These are phyloP conservation scores for Nephrotoma appendiculata DNA, from an alignment of 2,888 invertebrate species.

Conservation along the genomic window DNA sequence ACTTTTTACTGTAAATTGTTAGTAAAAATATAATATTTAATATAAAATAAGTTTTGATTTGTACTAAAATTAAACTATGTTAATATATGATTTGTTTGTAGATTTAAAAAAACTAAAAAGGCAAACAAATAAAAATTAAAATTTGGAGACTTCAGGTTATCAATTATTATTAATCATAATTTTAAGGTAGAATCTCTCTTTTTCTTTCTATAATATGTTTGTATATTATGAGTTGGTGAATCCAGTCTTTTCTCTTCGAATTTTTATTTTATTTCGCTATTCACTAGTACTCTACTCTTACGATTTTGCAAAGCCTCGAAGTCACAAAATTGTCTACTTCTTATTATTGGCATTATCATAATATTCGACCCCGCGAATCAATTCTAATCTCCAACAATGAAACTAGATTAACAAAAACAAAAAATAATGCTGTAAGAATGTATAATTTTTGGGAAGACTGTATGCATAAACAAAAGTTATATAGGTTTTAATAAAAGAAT, in stretches of 20 bases:
- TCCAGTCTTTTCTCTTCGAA: background rate
- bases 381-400: background rate
- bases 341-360: background rate
- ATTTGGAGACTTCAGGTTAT: background rate
- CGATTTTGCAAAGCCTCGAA: background rate
- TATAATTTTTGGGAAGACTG: background rate
- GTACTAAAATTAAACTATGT: background rate
- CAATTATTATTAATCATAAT: background rate
- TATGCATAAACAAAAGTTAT: background rate
- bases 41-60: background rate
- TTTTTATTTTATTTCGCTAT: background rate
- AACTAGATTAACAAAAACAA: background rate
- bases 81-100: background rate
- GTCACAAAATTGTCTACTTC: background rate
- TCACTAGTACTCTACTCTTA: background rate
- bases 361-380: background rate
- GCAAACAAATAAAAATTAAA: background rate
- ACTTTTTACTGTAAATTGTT: background rate
- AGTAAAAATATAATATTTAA: background rate
- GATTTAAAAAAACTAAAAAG: background rate
- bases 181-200: background rate
- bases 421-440: background rate
- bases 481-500: background rate
- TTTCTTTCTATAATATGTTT: background rate
- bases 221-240: background rate